A percentile compares a stretch with the other conserved stretches of the same genome.
phyloP scores from a whole-genome alignment of 1,140 invertebrate genomes.

The Gryon sp. region DNA sequence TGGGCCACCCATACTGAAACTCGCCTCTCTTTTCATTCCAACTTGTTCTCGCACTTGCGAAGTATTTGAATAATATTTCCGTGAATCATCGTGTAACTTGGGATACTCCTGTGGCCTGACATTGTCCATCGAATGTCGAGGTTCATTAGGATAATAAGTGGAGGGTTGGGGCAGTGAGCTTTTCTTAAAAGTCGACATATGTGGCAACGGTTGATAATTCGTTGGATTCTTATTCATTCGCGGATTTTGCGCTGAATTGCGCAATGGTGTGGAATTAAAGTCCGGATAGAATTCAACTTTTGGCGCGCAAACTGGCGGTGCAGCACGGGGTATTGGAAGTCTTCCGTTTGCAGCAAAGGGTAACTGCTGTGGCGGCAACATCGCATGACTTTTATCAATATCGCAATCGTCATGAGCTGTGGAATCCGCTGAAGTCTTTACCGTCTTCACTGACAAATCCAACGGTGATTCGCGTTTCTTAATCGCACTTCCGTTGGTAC shows the following conservation, averaged over 20 bases:
- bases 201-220: constrained; percentile 67
- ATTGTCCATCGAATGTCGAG: constrained; percentile 63
- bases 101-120: no score
- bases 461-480: constrained; percentile 87
- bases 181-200: constrained; percentile 77
- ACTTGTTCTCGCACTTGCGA: constrained; percentile 5
- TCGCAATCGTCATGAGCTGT: constrained; percentile 86
- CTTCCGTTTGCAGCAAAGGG: constrained; percentile 62
- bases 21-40: constrained; percentile 73
- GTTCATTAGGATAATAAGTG: constrained; percentile 67
- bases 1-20: constrained; percentile 65
- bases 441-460: constrained; percentile 91
- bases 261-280: constrained; percentile 79
- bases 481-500: constrained; percentile 64
- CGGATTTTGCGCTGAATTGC: constrained; percentile 52
- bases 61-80: constrained; percentile 67
- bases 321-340: constrained; percentile 28
- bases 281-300: constrained; percentile 86
- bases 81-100: no score
- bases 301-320: constrained; percentile 80
- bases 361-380: constrained; percentile 68
- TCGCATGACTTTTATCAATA: constrained; percentile 59
- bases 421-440: constrained; percentile 91
- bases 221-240: constrained; percentile 47
- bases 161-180: constrained; percentile 71